These are phyloP conservation scores for Orthosia gothica DNA, from an alignment of 2,888 invertebrate species.

Conservation along the genomic window DNA sequence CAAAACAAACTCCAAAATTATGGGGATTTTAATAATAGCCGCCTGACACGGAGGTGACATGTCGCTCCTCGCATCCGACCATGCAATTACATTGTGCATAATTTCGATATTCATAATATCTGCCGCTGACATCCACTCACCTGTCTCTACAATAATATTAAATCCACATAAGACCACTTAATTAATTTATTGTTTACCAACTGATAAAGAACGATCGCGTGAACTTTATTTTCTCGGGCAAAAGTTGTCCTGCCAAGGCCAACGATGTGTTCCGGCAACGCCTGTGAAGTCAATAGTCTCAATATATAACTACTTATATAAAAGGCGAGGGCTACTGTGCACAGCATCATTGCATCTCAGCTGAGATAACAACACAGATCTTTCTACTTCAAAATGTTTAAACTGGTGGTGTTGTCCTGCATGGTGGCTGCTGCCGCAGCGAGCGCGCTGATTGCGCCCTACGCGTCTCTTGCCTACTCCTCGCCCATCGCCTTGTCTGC, in stretches of 20 bases:
- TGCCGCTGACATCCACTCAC: constrained; percentile 48
- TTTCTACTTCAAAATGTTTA: constrained; percentile 84
- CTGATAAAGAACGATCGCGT: constrained; percentile 43
- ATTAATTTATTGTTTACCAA: constrained; percentile 52
- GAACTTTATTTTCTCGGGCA: constrained; percentile 73
- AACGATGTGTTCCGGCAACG: constrained; percentile 79
- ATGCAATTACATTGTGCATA: constrained; percentile 48
- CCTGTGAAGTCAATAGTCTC: constrained; percentile 67
- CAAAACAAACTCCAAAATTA: constrained; percentile 40
- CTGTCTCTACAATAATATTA: constrained; percentile 39
- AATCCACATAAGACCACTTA: constrained; percentile 39
- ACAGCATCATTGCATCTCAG: constrained; percentile 80
- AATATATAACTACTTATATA: constrained; percentile 76
- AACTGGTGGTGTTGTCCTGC: constrained; percentile 92
- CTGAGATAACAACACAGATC: constrained; percentile 85
- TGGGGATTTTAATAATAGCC: constrained; percentile 45
- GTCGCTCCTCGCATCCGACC: constrained; percentile 21
- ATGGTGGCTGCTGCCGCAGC: constrained; percentile 91
- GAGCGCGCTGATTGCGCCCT: constrained; percentile 59
- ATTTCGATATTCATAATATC: constrained; percentile 42
- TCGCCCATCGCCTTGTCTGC: constrained; percentile 73
- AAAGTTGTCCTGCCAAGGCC: constrained; percentile 85
- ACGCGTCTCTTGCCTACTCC: constrained; percentile 72
- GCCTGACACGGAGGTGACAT: constrained; percentile 41
- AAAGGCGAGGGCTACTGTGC: constrained; percentile 70